Base-by-base conservation (phyloP, 2,797 vertebrate genomes). In the Chelonia mydas region DNA sequence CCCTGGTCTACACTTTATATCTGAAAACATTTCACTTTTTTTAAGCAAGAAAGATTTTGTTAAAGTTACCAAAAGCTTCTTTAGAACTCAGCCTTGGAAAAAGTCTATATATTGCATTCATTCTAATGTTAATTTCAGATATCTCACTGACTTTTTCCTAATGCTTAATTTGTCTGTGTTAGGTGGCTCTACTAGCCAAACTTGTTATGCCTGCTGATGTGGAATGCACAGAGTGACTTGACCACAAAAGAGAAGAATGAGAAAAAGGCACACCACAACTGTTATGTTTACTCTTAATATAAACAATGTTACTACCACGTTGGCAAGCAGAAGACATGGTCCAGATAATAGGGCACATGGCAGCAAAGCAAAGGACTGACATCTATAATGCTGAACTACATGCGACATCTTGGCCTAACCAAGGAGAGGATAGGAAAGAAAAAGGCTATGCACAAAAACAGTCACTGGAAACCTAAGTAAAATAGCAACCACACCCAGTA, bases 81-180 rank as follows among this genome's bases (percentile, higher is more conserved):
- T 94, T 90, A 84, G 93, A 96, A 96, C 33, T 54, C 72, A 96
- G 93, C 94, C 93, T 96, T 94, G 92, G 96, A 96, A 96, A 96
- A 94, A 96, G 96, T 96, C 93, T 94, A 87, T 90, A 86, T 80
- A 92, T 87, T 77, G 94, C 87, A 84, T 53, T 81, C 37, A 92
- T 61, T 83, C 91, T 87, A 92, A 82, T 83, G 95, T 87, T 93
- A 25, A 89, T 50, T 79, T 89, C 0, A 0, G 51, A 85, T 59
- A 82, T 87, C 93, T 89, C 89, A 94, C 81, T 68, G 83, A 74
- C 88, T 93, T 84, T 93, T 77, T 90, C 61, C 91, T 89, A 93
- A 93, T 37, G 79, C 85, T 94, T 95, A 92, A 92, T 83, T 97
- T 97, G 96, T 96, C 95, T 94, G 31, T 49, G 85, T 65, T 89